Base-by-base conservation (phyloP, 2,888 invertebrate genomes). In the Anoplius nigerrimus region DNA sequence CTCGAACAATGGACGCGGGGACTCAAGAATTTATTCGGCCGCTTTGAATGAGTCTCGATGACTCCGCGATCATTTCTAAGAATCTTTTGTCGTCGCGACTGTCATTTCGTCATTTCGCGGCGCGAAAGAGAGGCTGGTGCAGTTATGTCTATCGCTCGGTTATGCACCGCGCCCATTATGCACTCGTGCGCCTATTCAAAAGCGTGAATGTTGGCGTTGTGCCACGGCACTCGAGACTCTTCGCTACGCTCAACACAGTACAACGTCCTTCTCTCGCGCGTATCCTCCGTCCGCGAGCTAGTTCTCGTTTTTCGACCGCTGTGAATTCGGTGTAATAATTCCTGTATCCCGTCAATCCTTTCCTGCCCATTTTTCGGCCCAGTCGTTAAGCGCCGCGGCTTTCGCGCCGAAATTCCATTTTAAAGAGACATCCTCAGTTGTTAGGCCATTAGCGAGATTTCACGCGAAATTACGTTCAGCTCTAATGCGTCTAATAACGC, bases 221-320 rank as follows among this genome's bases (percentile, higher is more conserved):
- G 68, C 68, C 68, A 69, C 18, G 43, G 8, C 51, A 56, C 68
- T 69, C 60, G 68, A 69, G 63, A 64, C 61, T 55, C 60, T 48
- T 18, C 60, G 20, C 34, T 57, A 3, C 53, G 45, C 34, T 34
- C 34, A n/a, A n/a, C 34, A 34, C 34, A 34, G 34, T 34, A 11
- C 34, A 34, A 34, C 34, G 34, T 34, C 34, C 34, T 34, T 11
- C 34, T 34, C 34, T 34, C 34, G 11, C 34, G 11, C 34, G 34
- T 34, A 34, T 34, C 34, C 34, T 34, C 34, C 1, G 34, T 34
- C 34, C 8, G 11, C 34, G 34, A 34, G 53, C n/a, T n/a, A 8
- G 15, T 34, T 51, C 45, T 16, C 22, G 43, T 52, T 42, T 42
- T 42, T 15, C 51, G 21, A 18, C 52, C 53, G 6, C 46, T 8